These are phyloP conservation scores for Myrmecobius fasciatus DNA, from an alignment of 2,113 vertebrate genomes.

Conservation along the genomic window DNA sequence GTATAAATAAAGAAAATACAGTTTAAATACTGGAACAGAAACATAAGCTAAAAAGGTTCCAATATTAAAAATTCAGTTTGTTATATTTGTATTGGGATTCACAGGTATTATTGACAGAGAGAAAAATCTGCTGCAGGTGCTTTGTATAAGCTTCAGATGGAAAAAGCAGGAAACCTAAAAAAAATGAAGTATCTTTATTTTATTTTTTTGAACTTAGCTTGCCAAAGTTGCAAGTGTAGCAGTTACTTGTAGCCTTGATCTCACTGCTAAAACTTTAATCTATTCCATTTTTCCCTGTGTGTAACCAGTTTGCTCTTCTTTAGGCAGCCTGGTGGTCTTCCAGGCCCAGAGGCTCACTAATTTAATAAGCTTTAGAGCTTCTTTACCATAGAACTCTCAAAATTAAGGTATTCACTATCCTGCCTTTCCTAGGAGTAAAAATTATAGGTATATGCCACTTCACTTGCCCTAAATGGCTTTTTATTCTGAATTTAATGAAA, in stretches of 20 bases:
- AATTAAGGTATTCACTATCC: background rate
- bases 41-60: background rate
- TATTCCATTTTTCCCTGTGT: no score
- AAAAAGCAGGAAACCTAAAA: background rate
- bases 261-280: background rate
- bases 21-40: background rate
- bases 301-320: no score
- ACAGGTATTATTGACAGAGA: background rate
- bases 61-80: background rate
- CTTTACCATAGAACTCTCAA: background rate
- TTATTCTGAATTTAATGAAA: background rate
- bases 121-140: background rate
- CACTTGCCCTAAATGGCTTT: background rate
- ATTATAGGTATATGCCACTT: background rate
- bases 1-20: background rate
- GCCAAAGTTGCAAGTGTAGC: background rate
- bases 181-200: background rate
- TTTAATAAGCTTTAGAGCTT: no score
- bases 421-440: background rate
- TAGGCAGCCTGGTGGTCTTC: no score
- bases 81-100: background rate
- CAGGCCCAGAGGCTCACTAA: no score
- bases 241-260: background rate
- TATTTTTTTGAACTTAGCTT: background rate
- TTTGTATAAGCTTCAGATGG: background rate